Percentiles rank a stretch among this genome's conserved stretches.
These are phyloP conservation scores for Ooceraea biroi DNA, from an alignment of 1,140 invertebrate genomes.

Conservation along the genomic window DNA sequence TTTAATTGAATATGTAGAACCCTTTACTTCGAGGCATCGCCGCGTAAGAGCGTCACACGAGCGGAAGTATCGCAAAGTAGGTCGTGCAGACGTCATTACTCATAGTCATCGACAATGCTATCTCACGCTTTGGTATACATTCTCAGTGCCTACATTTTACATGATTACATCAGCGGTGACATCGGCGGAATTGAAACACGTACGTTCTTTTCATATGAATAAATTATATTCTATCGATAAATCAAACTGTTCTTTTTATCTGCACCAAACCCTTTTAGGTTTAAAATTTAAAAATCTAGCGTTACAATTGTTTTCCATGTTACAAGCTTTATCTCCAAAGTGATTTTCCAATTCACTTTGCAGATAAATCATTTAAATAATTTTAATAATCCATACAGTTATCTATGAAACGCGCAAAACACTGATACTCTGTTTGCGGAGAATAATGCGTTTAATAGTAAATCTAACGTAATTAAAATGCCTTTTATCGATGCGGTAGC, in stretches of 20 bases:
- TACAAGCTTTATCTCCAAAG: no score
- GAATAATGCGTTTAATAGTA: conserved; percentile 3
- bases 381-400: neutral
- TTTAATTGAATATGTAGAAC: conserved; percentile 69
- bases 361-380: neutral
- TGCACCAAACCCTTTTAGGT: neutral
- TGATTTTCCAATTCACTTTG: no score
- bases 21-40: conserved; percentile 49
- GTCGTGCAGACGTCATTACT: conserved; percentile 37
- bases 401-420: neutral
- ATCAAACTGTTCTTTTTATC: neutral
- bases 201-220: conserved; percentile 14
- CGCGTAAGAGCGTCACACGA: conserved; percentile 32
- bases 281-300: neutral
- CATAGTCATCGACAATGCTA: conserved; percentile 6
- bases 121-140: conserved; percentile 2
- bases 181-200: conserved; percentile 1
- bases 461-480: conserved; percentile 2
- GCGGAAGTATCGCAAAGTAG: conserved; percentile 32
- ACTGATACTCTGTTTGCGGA: neutral
- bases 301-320: no score
- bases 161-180: neutral
- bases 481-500: neutral
- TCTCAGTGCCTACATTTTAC: neutral
- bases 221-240: conserved; percentile 17